phyloP scores from a whole-genome alignment of 2,797 vertebrate species.

The Pipistrellus nathusii region DNA sequence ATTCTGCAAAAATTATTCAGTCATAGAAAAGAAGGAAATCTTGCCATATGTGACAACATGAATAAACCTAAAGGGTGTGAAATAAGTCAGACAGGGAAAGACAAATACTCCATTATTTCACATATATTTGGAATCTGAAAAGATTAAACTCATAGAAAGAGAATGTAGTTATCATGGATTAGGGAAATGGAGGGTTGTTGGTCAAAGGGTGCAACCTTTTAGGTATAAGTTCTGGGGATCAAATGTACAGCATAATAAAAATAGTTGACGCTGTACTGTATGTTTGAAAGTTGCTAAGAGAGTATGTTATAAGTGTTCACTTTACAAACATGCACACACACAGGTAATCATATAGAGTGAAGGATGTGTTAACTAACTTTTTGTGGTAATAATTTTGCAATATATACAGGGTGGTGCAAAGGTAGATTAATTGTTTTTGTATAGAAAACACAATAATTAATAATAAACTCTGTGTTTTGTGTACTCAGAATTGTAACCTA shows the following conservation, averaged over 20 bases:
- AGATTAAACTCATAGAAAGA: background rate
- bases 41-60: background rate
- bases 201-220: background rate
- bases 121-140: background rate
- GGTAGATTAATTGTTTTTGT: background rate
- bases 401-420: background rate
- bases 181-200: background rate
- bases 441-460: background rate
- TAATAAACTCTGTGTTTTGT: background rate
- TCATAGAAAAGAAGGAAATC: background rate
- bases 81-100: background rate
- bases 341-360: background rate
- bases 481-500: background rate
- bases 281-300: background rate
- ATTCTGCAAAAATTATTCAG: background rate
- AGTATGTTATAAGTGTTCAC: background rate
- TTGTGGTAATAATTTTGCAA: background rate
- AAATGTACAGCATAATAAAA: background rate
- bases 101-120: background rate
- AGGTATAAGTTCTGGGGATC: background rate
- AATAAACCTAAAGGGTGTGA: background rate
- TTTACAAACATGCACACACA: background rate
- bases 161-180: background rate
- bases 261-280: background rate
- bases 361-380: background rate